Evolutionary conservation across 2,113 vertebrate species (phyloP).

Genomic region (Thalassoma bifasciatum): DNA sequence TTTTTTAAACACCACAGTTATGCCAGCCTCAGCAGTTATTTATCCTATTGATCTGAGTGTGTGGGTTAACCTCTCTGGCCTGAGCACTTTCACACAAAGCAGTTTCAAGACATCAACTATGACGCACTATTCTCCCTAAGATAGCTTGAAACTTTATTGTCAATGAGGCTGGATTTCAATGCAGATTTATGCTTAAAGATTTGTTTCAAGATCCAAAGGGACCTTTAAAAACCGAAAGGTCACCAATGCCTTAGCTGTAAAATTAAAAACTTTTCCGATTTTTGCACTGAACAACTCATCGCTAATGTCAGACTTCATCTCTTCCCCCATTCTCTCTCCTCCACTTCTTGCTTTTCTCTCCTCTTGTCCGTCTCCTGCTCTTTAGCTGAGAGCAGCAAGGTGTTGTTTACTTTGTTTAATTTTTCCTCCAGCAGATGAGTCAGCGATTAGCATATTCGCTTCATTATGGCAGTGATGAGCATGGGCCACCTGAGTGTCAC

Average conservation of each 20-base stretch:
- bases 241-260: not conserved
- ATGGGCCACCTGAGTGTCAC: conserved; percentile 65
- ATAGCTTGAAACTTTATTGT: not conserved
- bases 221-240: conserved; percentile 9
- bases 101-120: conserved; percentile 37
- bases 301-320: not conserved
- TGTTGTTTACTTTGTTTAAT: conserved; percentile 67
- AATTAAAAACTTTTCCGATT: not conserved
- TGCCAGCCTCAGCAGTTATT: conserved; percentile 68
- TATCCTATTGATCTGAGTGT: conserved; percentile 56
- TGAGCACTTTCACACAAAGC: conserved; percentile 35
- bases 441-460: conserved; percentile 74
- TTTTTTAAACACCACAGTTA: conserved; percentile 47
- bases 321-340: not conserved
- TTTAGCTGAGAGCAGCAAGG: conserved; percentile 17
- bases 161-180: not conserved
- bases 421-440: conserved; percentile 66
- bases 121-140: conserved; percentile 13
- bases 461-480: conserved; percentile 69
- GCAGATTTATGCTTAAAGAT: conserved; percentile 21
- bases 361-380: conserved; percentile 21
- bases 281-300: not conserved
- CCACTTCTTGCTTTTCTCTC: conserved; percentile 4
- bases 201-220: conserved; percentile 1
- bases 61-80: conserved; percentile 37